A percentile compares a stretch with the other conserved stretches of the same genome.
Evolutionary conservation across 92 coral and sea anemone genomes (phyloP).

Genomic region (Palythoa caribaeorum): DNA sequence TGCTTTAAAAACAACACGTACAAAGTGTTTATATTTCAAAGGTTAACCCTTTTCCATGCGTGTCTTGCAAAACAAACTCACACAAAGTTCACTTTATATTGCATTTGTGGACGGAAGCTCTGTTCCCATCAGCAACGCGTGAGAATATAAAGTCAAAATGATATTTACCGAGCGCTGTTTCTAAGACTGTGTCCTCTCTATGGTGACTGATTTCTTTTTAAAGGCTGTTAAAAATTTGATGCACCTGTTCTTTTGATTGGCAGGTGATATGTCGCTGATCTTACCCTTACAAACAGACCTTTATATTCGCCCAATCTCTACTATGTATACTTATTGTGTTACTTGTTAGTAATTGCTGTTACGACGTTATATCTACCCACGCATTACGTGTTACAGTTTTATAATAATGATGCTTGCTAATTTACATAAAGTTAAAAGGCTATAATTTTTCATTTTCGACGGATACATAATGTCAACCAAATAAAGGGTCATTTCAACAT

Average conservation of each 20-base stretch:
- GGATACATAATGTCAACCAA: too few relatives aligned
- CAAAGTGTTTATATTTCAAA: background rate
- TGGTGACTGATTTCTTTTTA: background rate
- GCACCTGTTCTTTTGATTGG: constrained; percentile 13
- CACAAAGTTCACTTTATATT: background rate
- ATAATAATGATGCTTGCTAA: too few relatives aligned
- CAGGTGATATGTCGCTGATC: background rate
- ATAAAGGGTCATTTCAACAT: too few relatives aligned
- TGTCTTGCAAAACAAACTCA: background rate
- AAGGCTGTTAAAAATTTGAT: background rate
- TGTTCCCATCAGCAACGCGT: background rate
- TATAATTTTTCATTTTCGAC: too few relatives aligned
- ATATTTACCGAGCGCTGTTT: background rate
- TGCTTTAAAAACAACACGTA: too few relatives aligned
- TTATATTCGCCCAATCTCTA: background rate
- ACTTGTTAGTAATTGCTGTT: too few relatives aligned
- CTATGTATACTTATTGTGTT: too few relatives aligned
- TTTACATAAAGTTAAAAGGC: too few relatives aligned
- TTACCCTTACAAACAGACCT: background rate
- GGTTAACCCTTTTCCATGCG: background rate
- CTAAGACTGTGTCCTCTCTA: background rate
- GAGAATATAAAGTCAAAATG: background rate
- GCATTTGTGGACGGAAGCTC: background rate
- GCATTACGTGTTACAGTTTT: too few relatives aligned
- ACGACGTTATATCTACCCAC: too few relatives aligned